phyloP scores from a whole-genome alignment of 2,888 invertebrate genomes.

The Paralinhomoeus sp. region DNA sequence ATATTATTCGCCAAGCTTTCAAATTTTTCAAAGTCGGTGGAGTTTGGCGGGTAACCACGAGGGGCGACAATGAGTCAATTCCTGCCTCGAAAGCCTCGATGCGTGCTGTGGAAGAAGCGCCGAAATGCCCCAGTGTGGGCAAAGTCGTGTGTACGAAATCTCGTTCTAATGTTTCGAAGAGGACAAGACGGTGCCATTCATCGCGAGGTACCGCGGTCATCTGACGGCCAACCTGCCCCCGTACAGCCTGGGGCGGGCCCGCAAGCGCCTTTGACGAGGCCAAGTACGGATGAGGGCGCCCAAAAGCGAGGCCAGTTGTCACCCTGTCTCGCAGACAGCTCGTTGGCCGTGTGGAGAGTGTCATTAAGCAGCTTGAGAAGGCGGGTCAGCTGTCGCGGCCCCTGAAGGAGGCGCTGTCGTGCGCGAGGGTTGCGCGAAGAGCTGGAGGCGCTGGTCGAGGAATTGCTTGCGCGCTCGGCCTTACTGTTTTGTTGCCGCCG shows the following conservation, averaged over 20 bases:
- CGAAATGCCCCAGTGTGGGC: too few relatives aligned
- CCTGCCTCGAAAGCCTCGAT: too few relatives aligned
- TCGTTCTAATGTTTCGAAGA: too few relatives aligned
- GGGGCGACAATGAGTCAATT: too few relatives aligned
- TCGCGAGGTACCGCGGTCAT: slow-evolving; percentile 60
- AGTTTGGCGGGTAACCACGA: too few relatives aligned
- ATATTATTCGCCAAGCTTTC: too few relatives aligned
- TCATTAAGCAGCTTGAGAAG: slow-evolving; percentile 42
- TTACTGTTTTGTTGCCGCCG: too few relatives aligned
- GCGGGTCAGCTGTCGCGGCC: slow-evolving; percentile 42
- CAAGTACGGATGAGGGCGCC: slow-evolving; percentile 23
- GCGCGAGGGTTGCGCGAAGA: slow-evolving; percentile 47
- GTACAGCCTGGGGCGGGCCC: slow-evolving; percentile 48
- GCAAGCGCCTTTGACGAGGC: slow-evolving; percentile 50
- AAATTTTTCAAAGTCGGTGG: too few relatives aligned
- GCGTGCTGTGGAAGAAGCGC: too few relatives aligned
- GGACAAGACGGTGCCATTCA: slow-evolving; percentile 70
- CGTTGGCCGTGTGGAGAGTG: slow-evolving; percentile 44
- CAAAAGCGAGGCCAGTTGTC: too few relatives aligned
- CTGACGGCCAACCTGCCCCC: slow-evolving; percentile 49
- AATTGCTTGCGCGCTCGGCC: background rate
- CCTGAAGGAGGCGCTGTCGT: slow-evolving; percentile 41
- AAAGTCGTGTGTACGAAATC: too few relatives aligned
- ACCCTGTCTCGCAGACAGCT: slow-evolving; percentile 29
- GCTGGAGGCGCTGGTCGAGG: slow-evolving; percentile 40